Evolutionary conservation across 2,113 vertebrate genomes (phyloP), one percentile per base, ranked within the genome.

Genomic region (Colistium nudipinnis): DNA sequence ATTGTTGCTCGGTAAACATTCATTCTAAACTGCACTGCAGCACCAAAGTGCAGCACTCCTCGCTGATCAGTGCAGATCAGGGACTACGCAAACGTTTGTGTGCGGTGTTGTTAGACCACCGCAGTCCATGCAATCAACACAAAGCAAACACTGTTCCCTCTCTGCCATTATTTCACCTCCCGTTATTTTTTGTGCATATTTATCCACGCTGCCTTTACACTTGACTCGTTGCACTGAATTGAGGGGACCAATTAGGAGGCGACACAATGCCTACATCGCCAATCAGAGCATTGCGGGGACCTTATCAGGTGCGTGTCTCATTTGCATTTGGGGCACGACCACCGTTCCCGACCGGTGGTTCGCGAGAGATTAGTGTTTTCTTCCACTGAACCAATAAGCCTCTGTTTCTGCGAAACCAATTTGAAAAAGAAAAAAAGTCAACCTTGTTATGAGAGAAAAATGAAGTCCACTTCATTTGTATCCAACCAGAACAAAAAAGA

Each of bases 121-220:
- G 2, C n/a, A 24, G 54, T 57, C 56, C 69, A 38, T 30, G 45
- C 25, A 22, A 30, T 38, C 31, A 45, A 56, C 28, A 83, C 72
- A 84, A 81, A 76, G 74, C 60, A 61, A 69, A 79, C 70, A 48
- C 44, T 59, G 69, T 80, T 73, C 62, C 65, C 55, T n/a, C 63
- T 54, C 35, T 11, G 53, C 49, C 69, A 24, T 48, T 65, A 64
- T 53, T 61, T 70, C 75, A 79, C 71, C 78, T 76, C 64, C 27
- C 56, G 56, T 81, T 56, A 48, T 79, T 84, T 83, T 84, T 85
- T 79, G 79, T 27, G 70, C 70, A 87, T 82, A 80, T 83, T 63
- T 72, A 54, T 74, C 73, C 68, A 36, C 64, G 17, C 60, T 80
- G 74, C 51, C 47, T 86, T 81, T 76, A 77, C 81, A 79, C 80